Evolutionary conservation across 2,797 vertebrate genomes (phyloP).

Genomic region (Danio albolineatus): DNA sequence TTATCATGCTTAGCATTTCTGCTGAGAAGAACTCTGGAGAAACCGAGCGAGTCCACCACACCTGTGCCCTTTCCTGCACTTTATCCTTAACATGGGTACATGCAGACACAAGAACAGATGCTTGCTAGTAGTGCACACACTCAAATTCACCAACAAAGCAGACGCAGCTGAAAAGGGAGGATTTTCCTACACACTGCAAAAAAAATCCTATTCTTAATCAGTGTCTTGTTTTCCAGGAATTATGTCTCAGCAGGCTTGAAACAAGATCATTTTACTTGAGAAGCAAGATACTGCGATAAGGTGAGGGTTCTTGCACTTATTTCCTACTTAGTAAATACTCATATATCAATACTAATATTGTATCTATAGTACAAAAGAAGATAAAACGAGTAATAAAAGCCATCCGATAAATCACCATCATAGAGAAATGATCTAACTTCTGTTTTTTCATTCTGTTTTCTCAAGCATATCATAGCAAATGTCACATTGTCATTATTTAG

Average conservation of each 20-base stretch:
- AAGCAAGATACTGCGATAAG: background rate
- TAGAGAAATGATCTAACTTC: background rate
- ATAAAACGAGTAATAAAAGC: background rate
- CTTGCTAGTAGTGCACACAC: background rate
- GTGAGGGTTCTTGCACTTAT: background rate
- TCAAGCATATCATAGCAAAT: background rate
- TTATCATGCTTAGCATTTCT: constrained; percentile 45
- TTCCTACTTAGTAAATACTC: background rate
- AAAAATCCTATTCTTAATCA: constrained; percentile 17
- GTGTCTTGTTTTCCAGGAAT: constrained; percentile 29
- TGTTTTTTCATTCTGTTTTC: background rate
- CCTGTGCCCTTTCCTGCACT: constrained; percentile 43
- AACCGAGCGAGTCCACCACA: constrained; percentile 49
- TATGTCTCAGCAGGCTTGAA: constrained; percentile 2
- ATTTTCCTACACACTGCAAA: constrained; percentile 29
- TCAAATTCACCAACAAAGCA: constrained; percentile 26
- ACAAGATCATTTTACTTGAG: background rate
- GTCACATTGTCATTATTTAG: background rate
- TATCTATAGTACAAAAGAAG: background rate
- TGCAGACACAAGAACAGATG: constrained; percentile 34
- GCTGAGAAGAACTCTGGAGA: background rate
- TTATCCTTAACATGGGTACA: constrained; percentile 51
- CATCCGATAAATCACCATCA: background rate
- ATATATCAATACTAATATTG: too few relatives aligned
- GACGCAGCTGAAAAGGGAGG: constrained; percentile 1